Evolutionary conservation across 2,797 vertebrate genomes (phyloP).

Genomic region (Sebastes melanostomus): DNA sequence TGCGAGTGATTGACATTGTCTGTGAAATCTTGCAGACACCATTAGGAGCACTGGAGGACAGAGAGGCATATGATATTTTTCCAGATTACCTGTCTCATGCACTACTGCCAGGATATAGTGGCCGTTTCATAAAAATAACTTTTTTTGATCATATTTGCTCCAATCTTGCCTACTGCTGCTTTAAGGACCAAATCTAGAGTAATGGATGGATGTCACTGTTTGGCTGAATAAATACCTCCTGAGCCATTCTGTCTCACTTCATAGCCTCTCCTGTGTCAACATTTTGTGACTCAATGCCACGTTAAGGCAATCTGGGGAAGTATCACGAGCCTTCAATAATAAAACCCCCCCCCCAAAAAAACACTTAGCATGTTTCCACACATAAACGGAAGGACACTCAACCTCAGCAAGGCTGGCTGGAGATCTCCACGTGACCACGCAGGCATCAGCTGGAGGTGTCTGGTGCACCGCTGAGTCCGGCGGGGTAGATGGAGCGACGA

Average conservation of each 20-base stretch:
- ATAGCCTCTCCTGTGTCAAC: conserved; percentile 45
- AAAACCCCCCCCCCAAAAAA: background rate
- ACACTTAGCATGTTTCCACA: conserved; percentile 16
- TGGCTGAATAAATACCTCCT: conserved; percentile 37
- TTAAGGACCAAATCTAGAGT: background rate
- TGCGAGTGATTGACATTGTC: too few relatives aligned
- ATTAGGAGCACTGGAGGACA: too few relatives aligned
- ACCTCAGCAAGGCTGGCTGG: background rate
- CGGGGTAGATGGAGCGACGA: conserved; percentile 33
- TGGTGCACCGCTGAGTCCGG: conserved; percentile 28
- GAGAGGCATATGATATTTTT: too few relatives aligned
- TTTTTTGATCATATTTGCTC: too few relatives aligned
- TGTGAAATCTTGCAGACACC: too few relatives aligned
- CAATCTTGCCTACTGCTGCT: too few relatives aligned
- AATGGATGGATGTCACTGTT: conserved; percentile 39
- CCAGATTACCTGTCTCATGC: too few relatives aligned
- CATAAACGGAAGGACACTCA: conserved; percentile 17
- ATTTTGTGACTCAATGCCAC: conserved; percentile 46
- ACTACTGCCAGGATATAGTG: too few relatives aligned
- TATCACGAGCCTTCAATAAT: conserved; percentile 34
- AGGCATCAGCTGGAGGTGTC: conserved; percentile 19
- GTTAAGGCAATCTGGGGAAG: conserved; percentile 38
- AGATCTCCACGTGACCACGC: conserved; percentile 14
- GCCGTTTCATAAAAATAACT: too few relatives aligned
- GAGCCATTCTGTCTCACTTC: conserved; percentile 45